These are phyloP conservation scores for Lasioglossum marginatum DNA, from an alignment of 2,888 invertebrate species.

Conservation along the genomic window DNA sequence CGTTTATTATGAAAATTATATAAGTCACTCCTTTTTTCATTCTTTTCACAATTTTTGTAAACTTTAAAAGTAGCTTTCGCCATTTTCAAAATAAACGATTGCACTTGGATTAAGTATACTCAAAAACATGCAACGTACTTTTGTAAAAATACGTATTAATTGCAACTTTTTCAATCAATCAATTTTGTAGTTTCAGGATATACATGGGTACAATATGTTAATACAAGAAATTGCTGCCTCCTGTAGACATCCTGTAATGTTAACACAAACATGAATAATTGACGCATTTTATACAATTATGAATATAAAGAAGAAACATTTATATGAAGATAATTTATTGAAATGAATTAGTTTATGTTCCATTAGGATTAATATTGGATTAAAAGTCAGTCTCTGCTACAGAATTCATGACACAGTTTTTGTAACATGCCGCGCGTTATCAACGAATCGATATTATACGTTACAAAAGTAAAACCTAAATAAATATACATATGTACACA, in stretches of 20 bases:
- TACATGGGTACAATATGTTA: neutral
- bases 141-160: neutral
- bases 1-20: neutral
- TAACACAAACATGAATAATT: neutral
- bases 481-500: neutral
- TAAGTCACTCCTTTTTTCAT: neutral
- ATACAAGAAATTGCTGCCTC: neutral
- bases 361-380: neutral
- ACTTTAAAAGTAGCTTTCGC: neutral
- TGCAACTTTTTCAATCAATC: neutral
- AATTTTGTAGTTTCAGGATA: neutral
- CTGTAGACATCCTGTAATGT: neutral
- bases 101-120: neutral
- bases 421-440: neutral
- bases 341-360: neutral
- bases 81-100: neutral
- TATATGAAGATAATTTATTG: neutral
- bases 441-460: neutral
- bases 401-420: neutral
- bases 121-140: neutral
- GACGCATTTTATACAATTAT: neutral
- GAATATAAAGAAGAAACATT: neutral
- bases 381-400: neutral
- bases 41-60: neutral
- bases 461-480: neutral